Percentiles rank a stretch among this genome's conserved stretches.
Conservation (phyloP, 2,888 invertebrate species). For the Thereva unica region DNA sequence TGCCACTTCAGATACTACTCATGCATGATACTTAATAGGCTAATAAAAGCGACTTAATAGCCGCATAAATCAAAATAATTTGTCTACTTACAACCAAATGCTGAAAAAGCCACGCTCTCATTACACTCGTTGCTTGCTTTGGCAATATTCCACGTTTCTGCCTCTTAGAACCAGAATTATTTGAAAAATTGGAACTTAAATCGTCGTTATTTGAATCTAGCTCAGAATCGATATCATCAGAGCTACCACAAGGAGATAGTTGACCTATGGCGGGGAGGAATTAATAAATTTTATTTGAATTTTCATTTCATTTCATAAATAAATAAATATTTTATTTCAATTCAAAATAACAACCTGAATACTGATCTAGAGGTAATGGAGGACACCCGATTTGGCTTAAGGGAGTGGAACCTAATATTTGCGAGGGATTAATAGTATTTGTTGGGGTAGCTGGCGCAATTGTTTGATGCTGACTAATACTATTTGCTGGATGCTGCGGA, state of each 20-base stretch:
- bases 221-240: constrained; percentile 59
- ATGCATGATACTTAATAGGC: constrained; percentile 24
- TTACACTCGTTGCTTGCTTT: constrained; percentile 92
- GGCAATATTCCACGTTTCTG: constrained; percentile 91
- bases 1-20: neutral
- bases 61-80: constrained; percentile 33
- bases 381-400: constrained; percentile 82
- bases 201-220: constrained; percentile 65
- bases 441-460: constrained; percentile 26
- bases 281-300: constrained; percentile 10
- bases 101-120: constrained; percentile 96
- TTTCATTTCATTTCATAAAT: constrained; percentile 1
- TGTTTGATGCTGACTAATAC: constrained; percentile 18
- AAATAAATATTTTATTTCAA: neutral
- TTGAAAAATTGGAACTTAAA: constrained; percentile 60
- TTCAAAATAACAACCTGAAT: constrained; percentile 56
- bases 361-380: constrained; percentile 58
- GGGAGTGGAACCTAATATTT: constrained; percentile 84
- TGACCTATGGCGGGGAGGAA: constrained; percentile 55
- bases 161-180: constrained; percentile 61
- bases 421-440: constrained; percentile 44
- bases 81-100: constrained; percentile 80
- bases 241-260: constrained; percentile 61
- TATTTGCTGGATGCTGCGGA: constrained; percentile 32
- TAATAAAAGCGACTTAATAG: constrained; percentile 30